Evolutionary conservation across 2,113 vertebrate species (phyloP), one percentile per base, ranked within the genome.

Genomic region (Anguilla japonica): DNA sequence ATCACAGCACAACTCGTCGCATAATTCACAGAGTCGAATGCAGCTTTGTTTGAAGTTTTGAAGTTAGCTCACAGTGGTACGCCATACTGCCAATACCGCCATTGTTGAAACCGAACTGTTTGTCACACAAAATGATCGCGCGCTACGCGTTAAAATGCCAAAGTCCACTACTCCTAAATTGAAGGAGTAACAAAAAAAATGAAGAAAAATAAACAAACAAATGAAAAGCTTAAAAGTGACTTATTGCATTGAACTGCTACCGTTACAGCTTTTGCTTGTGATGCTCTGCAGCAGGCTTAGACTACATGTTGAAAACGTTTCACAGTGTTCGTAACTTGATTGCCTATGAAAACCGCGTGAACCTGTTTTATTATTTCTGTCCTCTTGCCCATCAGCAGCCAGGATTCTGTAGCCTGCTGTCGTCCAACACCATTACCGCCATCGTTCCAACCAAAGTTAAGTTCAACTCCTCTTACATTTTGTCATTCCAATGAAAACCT

Each of bases 161-260:
- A 34, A 75, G 71, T n/a, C 71, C 71, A 20, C 63, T 2, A 29
- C 26, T 75, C n/a, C 26, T 34, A 75, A 8, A 67, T 13, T 34
- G 22, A 71, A 71, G 63, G 63, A 71, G 26, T 71, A 79, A 79
- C 78, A 79, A 79, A 79, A 79, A 79, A 3, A 39, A 0, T 3
- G 16, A 79, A 40, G 16, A 79, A 71, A n/a, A 75, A 75, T 7
- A 22, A 75, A 22, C 1, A 34, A 67, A 60, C 15, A 9, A 75
- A 34, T 26, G 26, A 34, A 34, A 75, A 9, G 8, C 13, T 75
- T 29, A 75, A 20, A 80, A n/a, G 50, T 53, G 79, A 81, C 56
- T 81, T 86, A 86, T 86, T 86, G 85, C 79, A 57, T 39, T 81
- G 53, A 63, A 86, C 81, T 26, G 57, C 56, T 60, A 56, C 40